A percentile compares a stretch with the other conserved stretches of the same genome.
Conservation (phyloP, 2,797 vertebrate species). For the Poecilia gillii region DNA sequence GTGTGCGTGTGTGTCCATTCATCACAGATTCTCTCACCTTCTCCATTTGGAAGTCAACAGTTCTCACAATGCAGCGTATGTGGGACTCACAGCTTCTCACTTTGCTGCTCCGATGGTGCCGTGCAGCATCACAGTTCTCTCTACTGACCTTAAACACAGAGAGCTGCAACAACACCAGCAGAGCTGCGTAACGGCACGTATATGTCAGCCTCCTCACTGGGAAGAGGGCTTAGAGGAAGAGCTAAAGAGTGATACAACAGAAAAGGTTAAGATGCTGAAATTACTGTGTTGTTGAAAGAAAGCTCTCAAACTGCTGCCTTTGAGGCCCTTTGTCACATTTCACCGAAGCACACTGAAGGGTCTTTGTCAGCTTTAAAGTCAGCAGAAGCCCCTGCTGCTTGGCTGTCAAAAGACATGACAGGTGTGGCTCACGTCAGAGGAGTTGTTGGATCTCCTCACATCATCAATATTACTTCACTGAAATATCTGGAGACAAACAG, state of each 20-base stretch:
- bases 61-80: neutral
- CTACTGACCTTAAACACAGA: constrained; percentile 27
- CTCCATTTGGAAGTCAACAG: constrained; percentile 11
- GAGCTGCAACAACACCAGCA: neutral
- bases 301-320: neutral
- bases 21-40: neutral
- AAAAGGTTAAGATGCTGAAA: neutral
- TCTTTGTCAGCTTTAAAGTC: neutral
- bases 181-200: neutral
- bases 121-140: constrained; percentile 12
- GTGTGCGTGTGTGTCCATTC: neutral
- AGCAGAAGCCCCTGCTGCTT: neutral
- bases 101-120: constrained; percentile 16
- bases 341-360: neutral
- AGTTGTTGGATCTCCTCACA: constrained; percentile 2
- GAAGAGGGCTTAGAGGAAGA: neutral
- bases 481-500: neutral
- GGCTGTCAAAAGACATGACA: neutral
- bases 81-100: constrained; percentile 28
- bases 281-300: neutral
- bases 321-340: neutral
- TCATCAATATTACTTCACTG: neutral
- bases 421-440: neutral
- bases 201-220: neutral
- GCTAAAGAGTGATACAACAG: neutral